Evolutionary conservation across 2,888 invertebrate species (phyloP).

Genomic region (Acanthoscelides obtectus): DNA sequence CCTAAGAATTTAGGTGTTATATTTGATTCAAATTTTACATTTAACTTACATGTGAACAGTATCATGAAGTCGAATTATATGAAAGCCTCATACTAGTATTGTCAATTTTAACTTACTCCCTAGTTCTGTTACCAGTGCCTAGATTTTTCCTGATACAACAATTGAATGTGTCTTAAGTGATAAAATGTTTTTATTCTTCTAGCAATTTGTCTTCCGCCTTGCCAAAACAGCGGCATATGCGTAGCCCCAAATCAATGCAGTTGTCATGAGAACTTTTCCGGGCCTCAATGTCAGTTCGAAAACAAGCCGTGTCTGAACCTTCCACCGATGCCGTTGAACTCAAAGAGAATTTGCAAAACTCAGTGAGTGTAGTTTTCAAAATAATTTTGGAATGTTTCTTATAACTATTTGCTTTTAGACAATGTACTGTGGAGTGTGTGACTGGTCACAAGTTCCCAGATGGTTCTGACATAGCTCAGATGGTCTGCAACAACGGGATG

Average conservation of each 20-base stretch:
- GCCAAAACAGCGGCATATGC: slow-evolving; percentile 79
- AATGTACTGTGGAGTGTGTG: slow-evolving; percentile 63
- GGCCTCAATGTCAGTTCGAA: slow-evolving; percentile 70
- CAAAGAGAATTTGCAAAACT: slow-evolving; percentile 56
- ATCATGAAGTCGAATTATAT: too few species aligned
- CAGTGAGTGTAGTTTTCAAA: slow-evolving; percentile 49
- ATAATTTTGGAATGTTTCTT: not conserved
- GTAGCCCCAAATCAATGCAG: slow-evolving; percentile 68
- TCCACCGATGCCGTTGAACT: slow-evolving; percentile 64
- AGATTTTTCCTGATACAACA: too few species aligned
- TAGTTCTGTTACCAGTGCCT: too few species aligned
- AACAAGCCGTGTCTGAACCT: slow-evolving; percentile 65
- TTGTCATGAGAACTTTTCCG: slow-evolving; percentile 69
- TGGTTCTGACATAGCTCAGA: slow-evolving; percentile 62
- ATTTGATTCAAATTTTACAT: too few species aligned
- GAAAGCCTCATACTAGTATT: too few species aligned
- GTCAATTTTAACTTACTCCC: too few species aligned
- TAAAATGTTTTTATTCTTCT: slow-evolving; percentile 30
- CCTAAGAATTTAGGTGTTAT: too few species aligned
- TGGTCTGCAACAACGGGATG: slow-evolving; percentile 64
- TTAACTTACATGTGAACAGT: too few species aligned
- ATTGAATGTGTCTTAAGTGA: not conserved
- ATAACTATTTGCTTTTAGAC: slow-evolving; percentile 42
- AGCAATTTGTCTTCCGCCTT: slow-evolving; percentile 72
- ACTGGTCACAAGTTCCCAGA: slow-evolving; percentile 68